phyloP scores from a whole-genome alignment of 2,113 vertebrate genomes.

The Guaruba guarouba region DNA sequence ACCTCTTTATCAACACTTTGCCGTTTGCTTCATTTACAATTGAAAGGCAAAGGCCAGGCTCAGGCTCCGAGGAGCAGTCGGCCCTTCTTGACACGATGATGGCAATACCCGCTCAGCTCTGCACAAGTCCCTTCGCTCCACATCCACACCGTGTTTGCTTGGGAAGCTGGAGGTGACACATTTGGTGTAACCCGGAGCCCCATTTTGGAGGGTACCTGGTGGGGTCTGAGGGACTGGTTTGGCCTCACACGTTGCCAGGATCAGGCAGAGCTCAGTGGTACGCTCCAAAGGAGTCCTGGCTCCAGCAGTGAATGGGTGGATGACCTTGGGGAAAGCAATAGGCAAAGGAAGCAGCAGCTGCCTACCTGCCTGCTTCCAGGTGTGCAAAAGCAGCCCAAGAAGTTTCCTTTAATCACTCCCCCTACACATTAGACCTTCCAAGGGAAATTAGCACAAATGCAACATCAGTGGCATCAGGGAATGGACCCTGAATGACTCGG shows the following conservation, averaged over 20 bases:
- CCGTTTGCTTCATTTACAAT: constrained; percentile 33
- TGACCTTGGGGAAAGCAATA: background rate
- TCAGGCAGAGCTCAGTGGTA: background rate
- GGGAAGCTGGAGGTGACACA: background rate
- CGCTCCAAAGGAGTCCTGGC: background rate
- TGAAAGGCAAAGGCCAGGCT: background rate
- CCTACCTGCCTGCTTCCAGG: background rate
- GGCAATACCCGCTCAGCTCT: background rate
- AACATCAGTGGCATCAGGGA: background rate
- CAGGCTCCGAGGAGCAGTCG: background rate
- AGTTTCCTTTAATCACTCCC: background rate
- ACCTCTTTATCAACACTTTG: background rate
- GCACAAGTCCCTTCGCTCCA: background rate
- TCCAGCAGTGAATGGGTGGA: background rate
- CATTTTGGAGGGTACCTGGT: background rate
- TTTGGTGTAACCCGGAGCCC: background rate
- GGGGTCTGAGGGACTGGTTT: background rate
- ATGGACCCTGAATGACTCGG: background rate
- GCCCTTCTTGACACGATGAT: background rate
- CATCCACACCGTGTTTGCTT: accelerated
- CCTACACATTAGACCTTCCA: background rate
- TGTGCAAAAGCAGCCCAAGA: background rate
- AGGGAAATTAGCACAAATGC: background rate
- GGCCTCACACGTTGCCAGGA: background rate
- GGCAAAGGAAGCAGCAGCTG: background rate